Base-by-base conservation (phyloP, 2,888 invertebrate species). In the Dicycla oo region DNA sequence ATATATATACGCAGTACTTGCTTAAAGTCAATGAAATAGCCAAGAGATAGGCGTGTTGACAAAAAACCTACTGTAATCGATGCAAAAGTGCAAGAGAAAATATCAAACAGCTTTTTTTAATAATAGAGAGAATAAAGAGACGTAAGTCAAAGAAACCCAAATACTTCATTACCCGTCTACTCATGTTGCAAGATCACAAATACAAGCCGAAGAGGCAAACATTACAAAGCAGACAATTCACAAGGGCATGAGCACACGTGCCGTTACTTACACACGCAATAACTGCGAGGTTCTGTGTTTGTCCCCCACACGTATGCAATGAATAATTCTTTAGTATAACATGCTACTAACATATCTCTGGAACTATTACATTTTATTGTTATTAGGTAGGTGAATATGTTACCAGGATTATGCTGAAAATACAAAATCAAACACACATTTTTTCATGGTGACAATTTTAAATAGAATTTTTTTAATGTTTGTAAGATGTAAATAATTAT, bases 261-360 rank as follows among this genome's bases (percentile, higher is more conserved):
- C 45, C 73, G 56, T 69, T 73, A 73, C 60, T 78, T 69, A 73
- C 66, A 30, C 47, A 58, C 58, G 78, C 63, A 64, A 69, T 73
- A 77, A 77, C 81, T 51, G 78, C 65, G 77, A 58, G 65, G 71
- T 61, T 66, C 34, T 68, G 65, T 54, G 34, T 54, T 10, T 47
- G 53, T 54, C 67, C 66, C 81, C 73, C 78, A 60, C 77, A n/a
- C 68, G 76, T 38, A 63, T 23, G 66, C 67, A 81, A 80, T 80
- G 82, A 78, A 81, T 80, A 69, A 81, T 81, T 80, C 73, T 78
- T 73, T 66, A 73, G 63, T 67, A 80, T 76, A 80, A 64, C 69
- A 80, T 69, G 62, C 60, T 69, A 30, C 53, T 68, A 73, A 72
- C 78, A 34, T 62, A 47, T 66, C 73, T 30, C 34, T 57, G 47